phyloP scores from a whole-genome alignment of 2,113 vertebrate species.

The Fukomys damarensis region DNA sequence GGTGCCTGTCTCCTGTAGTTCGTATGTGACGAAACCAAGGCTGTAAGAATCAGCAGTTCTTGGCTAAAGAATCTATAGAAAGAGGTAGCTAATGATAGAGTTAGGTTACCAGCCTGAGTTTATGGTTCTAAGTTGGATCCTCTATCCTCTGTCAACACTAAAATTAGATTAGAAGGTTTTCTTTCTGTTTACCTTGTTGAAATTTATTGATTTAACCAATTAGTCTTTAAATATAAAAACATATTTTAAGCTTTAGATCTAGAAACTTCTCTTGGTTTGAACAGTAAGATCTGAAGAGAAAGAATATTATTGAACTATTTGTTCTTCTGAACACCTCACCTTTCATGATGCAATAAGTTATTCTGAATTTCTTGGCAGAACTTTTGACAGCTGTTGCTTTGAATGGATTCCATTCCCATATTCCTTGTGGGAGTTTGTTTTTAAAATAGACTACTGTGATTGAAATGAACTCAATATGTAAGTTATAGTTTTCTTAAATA shows the following conservation, averaged over 20 bases:
- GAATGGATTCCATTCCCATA: conserved; percentile 67
- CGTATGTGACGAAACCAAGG: neutral
- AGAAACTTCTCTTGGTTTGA: conserved; percentile 54
- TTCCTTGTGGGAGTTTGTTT: conserved; percentile 74
- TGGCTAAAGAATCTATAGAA: neutral
- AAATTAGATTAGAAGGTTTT: conserved; percentile 40
- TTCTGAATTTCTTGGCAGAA: conserved; percentile 76
- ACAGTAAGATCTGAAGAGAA: conserved; percentile 67
- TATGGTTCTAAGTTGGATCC: conserved; percentile 1
- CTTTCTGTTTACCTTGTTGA: conserved; percentile 43
- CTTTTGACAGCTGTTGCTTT: conserved; percentile 74
- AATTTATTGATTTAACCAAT: conserved; percentile 55
- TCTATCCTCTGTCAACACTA: neutral
- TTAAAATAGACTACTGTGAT: conserved; percentile 75
- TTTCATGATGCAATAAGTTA: conserved; percentile 74
- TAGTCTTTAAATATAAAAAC: conserved; percentile 57
- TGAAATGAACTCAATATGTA: conserved; percentile 76
- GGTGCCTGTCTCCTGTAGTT: neutral
- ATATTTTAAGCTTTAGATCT: conserved; percentile 48
- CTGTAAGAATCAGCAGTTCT: neutral
- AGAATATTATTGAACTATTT: conserved; percentile 63
- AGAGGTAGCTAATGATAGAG: conserved; percentile 12
- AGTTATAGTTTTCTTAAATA: conserved; percentile 66
- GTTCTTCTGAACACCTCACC: conserved; percentile 70
- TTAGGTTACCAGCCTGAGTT: neutral